Evolutionary conservation across 2,888 invertebrate genomes (phyloP).

Genomic region (Odontocolon sp.): DNA sequence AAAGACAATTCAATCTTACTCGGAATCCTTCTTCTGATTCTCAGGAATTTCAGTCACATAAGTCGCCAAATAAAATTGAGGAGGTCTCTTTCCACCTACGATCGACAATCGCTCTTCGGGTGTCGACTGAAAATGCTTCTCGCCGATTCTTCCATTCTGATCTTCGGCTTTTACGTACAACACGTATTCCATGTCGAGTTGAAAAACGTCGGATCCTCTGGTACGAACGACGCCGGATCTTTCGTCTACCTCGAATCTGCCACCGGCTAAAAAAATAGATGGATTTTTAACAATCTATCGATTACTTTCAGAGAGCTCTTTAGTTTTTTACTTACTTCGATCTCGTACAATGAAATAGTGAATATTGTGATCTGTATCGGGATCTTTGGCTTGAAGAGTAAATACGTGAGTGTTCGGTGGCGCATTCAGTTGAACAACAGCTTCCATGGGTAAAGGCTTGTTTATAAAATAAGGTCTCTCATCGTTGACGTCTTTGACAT

Average conservation of each 20-base stretch:
- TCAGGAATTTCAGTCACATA: conserved; percentile 98
- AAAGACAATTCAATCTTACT: conserved; percentile 84
- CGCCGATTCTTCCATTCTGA: conserved; percentile 96
- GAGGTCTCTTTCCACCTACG: conserved; percentile 98
- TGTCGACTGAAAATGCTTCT: conserved; percentile 93
- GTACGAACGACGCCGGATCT: conserved; percentile 96
- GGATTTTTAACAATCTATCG: background rate
- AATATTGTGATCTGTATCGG: conserved; percentile 97
- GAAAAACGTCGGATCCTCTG: conserved; percentile 94
- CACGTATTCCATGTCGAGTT: conserved; percentile 97
- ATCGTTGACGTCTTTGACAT: conserved; percentile 97
- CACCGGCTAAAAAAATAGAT: conserved; percentile 81
- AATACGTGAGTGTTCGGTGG: conserved; percentile 97
- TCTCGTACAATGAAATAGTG: conserved; percentile 98
- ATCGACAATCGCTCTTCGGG: conserved; percentile 96
- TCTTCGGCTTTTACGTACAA: conserved; percentile 98
- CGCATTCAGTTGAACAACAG: conserved; percentile 97
- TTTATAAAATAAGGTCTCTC: conserved; percentile 99
- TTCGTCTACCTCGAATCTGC: conserved; percentile 93
- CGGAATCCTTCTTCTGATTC: conserved; percentile 97
- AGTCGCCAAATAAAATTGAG: conserved; percentile 97
- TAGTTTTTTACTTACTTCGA: conserved; percentile 83
- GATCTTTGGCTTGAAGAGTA: conserved; percentile 98
- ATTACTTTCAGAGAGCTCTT: background rate
- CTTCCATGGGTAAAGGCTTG: conserved; percentile 97